Evolutionary conservation across 2,888 invertebrate species (phyloP), one percentile per base, ranked within the genome.

Genomic region (Alloscopus bannaensis): DNA sequence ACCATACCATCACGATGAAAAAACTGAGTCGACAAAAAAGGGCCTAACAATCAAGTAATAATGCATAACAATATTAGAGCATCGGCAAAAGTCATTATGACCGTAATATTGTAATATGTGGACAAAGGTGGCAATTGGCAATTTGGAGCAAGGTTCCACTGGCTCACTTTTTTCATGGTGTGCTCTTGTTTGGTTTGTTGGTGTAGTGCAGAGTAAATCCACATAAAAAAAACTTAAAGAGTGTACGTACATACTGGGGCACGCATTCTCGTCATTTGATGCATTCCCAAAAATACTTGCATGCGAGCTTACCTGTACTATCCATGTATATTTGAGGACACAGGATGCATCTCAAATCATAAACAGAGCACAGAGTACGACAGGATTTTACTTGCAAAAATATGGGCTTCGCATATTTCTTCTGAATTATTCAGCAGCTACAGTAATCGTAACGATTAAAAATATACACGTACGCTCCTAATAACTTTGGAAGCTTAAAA

Each of bases 71-170:
- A 45, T 45, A 24, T 24, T 52, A 16, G 28, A 24, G 4, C 20
- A 11, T 47, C 47, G 4, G 16, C 8, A 50, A 50, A 18, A 47
- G 47, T 50, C 50, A 20, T 45, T 64, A 22, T 52, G 42, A 66
- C 29, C 45, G 42, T 50, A 70, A n/a, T n/a, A n/a, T n/a, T n/a
- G n/a, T n/a, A n/a, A n/a, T n/a, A 70, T 70, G 59, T 70, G 22
- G 59, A 70, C 70, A 55, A 68, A 70, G 57, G 70, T 70, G 70
- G 70, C 70, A 70, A 70, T 70, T 70, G 59, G 59, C 70, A 59
- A 70, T 70, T 70, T 70, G 70, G 70, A 70, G 70, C 70, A 70
- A 70, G 70, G 70, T 70, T 70, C 60, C 70, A 59, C 42, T 70
- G 70, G 60, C 70, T 70, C 70, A 70, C 60, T 70, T 62, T 62